phyloP scores from a whole-genome alignment of 2,888 invertebrate species.

The Amphipoea oculea region DNA sequence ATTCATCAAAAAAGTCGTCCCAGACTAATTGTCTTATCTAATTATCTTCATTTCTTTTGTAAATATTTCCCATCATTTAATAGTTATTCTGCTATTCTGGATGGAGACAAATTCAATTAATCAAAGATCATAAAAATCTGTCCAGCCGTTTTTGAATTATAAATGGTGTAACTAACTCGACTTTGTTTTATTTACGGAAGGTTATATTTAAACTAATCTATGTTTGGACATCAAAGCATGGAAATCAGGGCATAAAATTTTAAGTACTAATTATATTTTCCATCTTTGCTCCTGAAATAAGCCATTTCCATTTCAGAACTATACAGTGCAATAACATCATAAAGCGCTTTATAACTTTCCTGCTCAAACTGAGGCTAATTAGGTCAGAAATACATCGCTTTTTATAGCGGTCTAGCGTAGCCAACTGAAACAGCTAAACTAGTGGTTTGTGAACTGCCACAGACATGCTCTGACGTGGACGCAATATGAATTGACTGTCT shows the following conservation, averaged over 20 bases:
- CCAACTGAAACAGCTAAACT: conserved; percentile 36
- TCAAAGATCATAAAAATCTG: too few species aligned
- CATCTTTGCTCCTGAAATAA: neutral
- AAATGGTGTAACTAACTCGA: too few species aligned
- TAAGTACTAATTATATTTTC: neutral
- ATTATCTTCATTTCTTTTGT: too few species aligned
- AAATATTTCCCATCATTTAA: too few species aligned
- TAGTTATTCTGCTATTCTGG: too few species aligned
- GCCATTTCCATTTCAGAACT: conserved; percentile 10
- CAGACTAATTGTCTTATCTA: too few species aligned
- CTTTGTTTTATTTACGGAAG: too few species aligned
- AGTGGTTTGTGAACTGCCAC: conserved; percentile 39
- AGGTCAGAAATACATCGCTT: conserved; percentile 45
- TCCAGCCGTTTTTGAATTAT: too few species aligned
- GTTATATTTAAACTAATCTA: neutral
- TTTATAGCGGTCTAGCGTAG: conserved; percentile 36
- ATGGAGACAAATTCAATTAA: too few species aligned
- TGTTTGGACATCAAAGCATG: neutral
- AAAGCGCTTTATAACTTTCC: conserved; percentile 42
- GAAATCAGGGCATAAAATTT: neutral
- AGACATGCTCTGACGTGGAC: conserved; percentile 14
- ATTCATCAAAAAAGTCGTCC: too few species aligned
- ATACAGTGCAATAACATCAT: conserved; percentile 20
- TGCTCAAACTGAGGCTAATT: conserved; percentile 35
- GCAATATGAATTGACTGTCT: conserved; percentile 40